These are phyloP conservation scores for Heliconius hermathena DNA, from an alignment of 1,140 invertebrate genomes.

Conservation along the genomic window DNA sequence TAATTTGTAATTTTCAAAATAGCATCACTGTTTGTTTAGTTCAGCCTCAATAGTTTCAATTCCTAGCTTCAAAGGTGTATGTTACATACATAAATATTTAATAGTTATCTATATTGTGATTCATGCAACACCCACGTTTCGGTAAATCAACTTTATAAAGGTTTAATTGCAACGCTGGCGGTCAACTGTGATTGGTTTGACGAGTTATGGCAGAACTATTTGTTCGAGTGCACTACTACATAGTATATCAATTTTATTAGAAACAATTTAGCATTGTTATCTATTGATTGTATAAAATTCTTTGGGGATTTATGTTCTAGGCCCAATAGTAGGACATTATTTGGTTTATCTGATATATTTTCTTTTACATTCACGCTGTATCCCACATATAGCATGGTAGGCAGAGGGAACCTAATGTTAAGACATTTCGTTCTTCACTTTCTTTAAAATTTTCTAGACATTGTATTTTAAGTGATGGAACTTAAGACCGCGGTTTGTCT, in stretches of 20 bases:
- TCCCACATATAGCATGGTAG: not conserved
- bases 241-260: not conserved
- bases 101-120: not conserved
- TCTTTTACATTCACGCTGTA: not conserved
- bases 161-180: slow-evolving; percentile 3
- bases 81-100: not conserved
- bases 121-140: not conserved
- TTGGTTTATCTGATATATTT: not conserved
- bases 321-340: too few species aligned
- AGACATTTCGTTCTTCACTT: not conserved
- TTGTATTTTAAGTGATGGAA: not conserved
- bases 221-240: not conserved
- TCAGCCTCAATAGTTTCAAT: too few species aligned
- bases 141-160: slow-evolving; percentile 1
- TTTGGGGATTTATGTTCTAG: not conserved
- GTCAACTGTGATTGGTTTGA: not conserved
- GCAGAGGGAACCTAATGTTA: not conserved
- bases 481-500: not conserved
- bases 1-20: too few species aligned
- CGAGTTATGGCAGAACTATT: not conserved
- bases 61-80: too few species aligned
- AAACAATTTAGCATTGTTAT: not conserved
- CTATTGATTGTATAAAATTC: not conserved
- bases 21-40: too few species aligned
- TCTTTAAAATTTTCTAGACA: not conserved